Evolutionary conservation across 2,113 vertebrate genomes (phyloP), one percentile per base, ranked within the genome.

Genomic region (Illadopsis cleaveri): DNA sequence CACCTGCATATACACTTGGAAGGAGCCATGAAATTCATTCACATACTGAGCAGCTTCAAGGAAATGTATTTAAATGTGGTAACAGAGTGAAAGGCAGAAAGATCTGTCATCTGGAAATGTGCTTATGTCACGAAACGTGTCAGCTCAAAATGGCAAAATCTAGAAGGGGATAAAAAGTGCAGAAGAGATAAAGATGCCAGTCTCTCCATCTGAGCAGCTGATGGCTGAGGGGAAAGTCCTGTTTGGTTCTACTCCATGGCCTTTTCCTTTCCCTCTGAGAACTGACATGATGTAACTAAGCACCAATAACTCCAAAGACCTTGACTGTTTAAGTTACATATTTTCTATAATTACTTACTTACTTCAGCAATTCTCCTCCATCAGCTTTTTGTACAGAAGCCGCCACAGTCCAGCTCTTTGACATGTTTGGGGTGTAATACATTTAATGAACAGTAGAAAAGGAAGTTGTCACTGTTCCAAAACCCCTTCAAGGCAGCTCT

Each of bases 11-110:
- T 42, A 57, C 37, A 75, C 92, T 92, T 92, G 85, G 70, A 94
- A 90, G 37, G 37, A 90, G 28, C 33, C 48, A 45, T 86, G 80
- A 90, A 96, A 78, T 51, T 92, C 64, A 68, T 89, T 90, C 85
- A 68, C 48, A 42, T 57, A 40, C 28, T 23, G 27, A 28, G 47
- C 33, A 89, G 60, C 51, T 86, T 64, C 64, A 83, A 90, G 64
- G 42, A 92, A 81, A 89, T 78, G 18, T 71, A 48, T 96, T 95
- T 86, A 86, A 93, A 92, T 0, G 0, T 42, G 12, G 42, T 35
- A 92, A 83, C 42, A 61, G 58, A 91, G 31, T 48, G 65, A 81
- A 89, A 86, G 48, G 21, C 35, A n/a, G 76, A 47, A 88, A 86
- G 60, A 88, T 62, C 44, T 92, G 76, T 94, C 88, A 94, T 64